Base-by-base conservation (phyloP, 1,140 invertebrate genomes). In the Contarinia nasturtii region DNA sequence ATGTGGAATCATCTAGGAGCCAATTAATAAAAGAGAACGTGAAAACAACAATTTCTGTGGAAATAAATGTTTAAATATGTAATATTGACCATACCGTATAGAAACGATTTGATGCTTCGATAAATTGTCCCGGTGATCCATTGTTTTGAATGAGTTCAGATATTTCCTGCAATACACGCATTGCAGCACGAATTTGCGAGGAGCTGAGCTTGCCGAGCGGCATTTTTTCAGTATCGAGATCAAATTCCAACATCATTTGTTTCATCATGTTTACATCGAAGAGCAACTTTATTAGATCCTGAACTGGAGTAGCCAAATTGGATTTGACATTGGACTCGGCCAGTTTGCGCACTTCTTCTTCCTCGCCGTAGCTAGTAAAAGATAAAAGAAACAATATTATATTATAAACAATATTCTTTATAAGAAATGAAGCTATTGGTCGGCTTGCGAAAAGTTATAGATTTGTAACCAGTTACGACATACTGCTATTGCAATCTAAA, bases 161-260 rank as follows among this genome's bases (percentile, higher is more conserved):
- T 15, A 94, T 61, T 55, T 94, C 82, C 1, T 72, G 79, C 1
- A 98, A 63, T 17, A 94, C 79, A 34, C 61, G 65, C 58, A 86
- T 98, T 0, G 91, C 93, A 43, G 77, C 69, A 56, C 86, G 75
- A 34, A 98, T 81, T 68, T 98, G 92, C 50, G 80, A 80, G 56
- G 84, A 80, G 11, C 92, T 96, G 0, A 98, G 61, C 69, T 98
- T 98, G 41, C 93, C 94, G 2, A 98, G 67, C 0, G 94, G 94
- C 92, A 98, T 94, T 67, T 97, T 96, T 45, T 93, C 88, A 52
- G 87, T 74, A 67, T 98, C 93, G 54, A 97, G 74, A 74, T 97
- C 90, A 74, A 94, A 96, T 61, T 97, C 91, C 53, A 87, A 57
- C 76, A 98, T 80, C 3, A 86, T 79, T 63, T 82, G 79, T 54